Conservation (phyloP, 2,797 vertebrate genomes). For the Columba guinea region DNA sequence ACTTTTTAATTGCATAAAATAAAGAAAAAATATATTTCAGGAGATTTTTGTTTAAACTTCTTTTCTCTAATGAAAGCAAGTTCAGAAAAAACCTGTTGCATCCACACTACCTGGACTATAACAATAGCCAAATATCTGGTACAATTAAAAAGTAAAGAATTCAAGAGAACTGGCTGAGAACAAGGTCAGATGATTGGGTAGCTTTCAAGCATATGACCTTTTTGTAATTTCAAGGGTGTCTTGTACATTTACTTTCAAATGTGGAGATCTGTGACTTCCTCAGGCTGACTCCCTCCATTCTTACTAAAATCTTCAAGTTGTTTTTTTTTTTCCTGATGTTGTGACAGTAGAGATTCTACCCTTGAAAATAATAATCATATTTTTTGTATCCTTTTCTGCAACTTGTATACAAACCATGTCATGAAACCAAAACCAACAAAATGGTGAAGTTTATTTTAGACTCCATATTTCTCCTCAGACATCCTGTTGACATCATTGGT, state of each 20-base stretch:
- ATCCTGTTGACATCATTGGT: not conserved
- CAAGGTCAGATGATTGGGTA: not conserved
- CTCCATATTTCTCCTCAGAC: not conserved
- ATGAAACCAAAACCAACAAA: not conserved
- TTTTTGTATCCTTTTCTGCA: not conserved
- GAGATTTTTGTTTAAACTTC: not conserved
- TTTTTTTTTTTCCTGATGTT: not conserved
- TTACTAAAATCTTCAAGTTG: not conserved
- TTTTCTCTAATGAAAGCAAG: not conserved
- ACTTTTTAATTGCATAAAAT: not conserved
- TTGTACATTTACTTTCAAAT: not conserved
- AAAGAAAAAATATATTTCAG: not conserved
- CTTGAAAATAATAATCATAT: not conserved
- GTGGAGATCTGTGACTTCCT: not conserved
- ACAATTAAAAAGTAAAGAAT: not conserved
- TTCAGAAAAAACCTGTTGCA: not conserved
- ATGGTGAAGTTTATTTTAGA: not conserved
- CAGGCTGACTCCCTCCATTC: not conserved
- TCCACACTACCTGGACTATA: not conserved
- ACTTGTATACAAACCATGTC: not conserved
- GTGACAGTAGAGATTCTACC: not conserved
- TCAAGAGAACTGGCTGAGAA: not conserved
- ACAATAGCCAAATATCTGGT: not conserved
- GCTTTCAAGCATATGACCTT: not conserved
- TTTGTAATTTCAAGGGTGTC: not conserved